Percentiles rank a stretch among this genome's conserved stretches.
These are phyloP conservation scores for Keiferia lycopersicella DNA, from an alignment of 2,888 invertebrate species.

Conservation along the genomic window DNA sequence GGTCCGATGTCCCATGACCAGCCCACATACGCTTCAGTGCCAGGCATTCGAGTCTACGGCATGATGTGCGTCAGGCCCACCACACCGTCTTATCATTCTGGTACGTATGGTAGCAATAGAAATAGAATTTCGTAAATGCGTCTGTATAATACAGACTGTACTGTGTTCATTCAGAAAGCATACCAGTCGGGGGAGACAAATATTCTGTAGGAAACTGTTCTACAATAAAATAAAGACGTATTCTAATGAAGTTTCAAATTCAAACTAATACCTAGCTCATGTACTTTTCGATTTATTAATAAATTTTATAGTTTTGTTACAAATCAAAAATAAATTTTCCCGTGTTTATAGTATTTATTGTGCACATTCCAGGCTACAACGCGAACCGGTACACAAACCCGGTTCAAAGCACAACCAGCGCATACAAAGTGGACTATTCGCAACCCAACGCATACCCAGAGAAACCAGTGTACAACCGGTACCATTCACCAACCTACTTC, in stretches of 20 bases:
- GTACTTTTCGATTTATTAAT: too few relatives aligned
- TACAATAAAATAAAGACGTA: too few relatives aligned
- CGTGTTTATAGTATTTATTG: too few relatives aligned
- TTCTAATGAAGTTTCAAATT: too few relatives aligned
- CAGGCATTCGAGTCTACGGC: conserved; percentile 95
- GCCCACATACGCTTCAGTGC: conserved; percentile 95
- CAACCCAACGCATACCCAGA: conserved; percentile 69
- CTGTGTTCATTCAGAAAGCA: too few relatives aligned
- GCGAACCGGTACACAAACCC: conserved; percentile 63
- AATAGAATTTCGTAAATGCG: too few relatives aligned
- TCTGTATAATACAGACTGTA: too few relatives aligned
- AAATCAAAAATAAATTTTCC: too few relatives aligned
- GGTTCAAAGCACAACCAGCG: conserved; percentile 71
- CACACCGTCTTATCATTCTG: conserved; percentile 56
- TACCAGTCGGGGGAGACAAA: too few relatives aligned
- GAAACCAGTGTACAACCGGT: conserved; percentile 74
- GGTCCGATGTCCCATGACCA: conserved; percentile 97
- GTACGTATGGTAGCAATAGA: conserved; percentile 51
- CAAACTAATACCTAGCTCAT: too few relatives aligned
- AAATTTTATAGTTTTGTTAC: too few relatives aligned
- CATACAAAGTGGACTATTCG: conserved; percentile 78
- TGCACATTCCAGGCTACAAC: conserved; percentile 62
- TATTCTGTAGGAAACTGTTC: too few relatives aligned
- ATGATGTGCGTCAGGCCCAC: conserved; percentile 92
- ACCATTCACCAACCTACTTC: conserved; percentile 63